A percentile compares a stretch with the other conserved stretches of the same genome.
phyloP scores from a whole-genome alignment of 2,797 vertebrate species.

The Rhynchotus rufescens region DNA sequence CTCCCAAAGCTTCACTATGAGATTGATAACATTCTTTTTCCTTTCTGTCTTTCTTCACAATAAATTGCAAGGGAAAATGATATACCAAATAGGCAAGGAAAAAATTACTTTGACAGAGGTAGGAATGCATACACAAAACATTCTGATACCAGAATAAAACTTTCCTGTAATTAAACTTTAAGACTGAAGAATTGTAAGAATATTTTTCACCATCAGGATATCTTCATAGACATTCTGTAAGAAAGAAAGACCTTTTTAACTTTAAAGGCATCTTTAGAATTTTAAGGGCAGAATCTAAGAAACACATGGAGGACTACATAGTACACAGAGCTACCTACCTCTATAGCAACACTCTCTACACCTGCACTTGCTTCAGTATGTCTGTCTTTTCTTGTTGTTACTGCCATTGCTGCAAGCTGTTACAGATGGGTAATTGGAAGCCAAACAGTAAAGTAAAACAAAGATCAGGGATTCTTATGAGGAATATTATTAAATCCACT shows the following conservation, averaged over 20 bases:
- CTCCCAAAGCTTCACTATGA: background rate
- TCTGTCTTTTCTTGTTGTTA: background rate
- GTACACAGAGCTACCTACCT: too few relatives aligned
- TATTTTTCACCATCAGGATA: background rate
- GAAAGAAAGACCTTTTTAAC: background rate
- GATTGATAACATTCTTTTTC: background rate
- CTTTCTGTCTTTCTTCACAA: background rate
- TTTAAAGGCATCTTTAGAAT: background rate
- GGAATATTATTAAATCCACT: accelerated
- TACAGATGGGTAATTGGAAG: background rate
- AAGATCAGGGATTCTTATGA: background rate
- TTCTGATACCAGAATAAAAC: background rate
- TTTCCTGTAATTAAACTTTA: background rate
- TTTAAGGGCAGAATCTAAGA: background rate
- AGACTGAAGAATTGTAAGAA: background rate
- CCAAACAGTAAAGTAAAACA: background rate
- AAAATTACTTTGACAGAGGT: background rate
- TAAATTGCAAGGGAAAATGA: background rate
- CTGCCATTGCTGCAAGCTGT: background rate
- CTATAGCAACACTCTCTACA: too few relatives aligned
- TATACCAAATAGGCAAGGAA: background rate
- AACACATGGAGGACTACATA: background rate
- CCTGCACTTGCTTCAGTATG: background rate
- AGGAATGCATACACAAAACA: background rate
- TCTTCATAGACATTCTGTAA: background rate